Conservation (phyloP, 2,113 vertebrate genomes). For the Laticauda laticaudata region DNA sequence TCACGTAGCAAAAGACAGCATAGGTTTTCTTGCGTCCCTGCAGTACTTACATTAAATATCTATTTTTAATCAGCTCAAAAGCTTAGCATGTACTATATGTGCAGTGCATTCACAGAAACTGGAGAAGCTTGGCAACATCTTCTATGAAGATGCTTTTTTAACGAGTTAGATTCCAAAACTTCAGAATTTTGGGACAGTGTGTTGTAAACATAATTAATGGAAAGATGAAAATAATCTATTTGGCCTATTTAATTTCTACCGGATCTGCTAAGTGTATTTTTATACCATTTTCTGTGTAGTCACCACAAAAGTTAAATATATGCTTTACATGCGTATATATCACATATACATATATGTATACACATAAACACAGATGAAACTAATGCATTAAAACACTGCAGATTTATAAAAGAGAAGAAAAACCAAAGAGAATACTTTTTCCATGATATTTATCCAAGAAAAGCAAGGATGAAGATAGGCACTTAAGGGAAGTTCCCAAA, state of each 20-base stretch:
- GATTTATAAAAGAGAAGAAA: not conserved
- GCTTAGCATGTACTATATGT: not conserved
- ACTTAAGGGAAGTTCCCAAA: not conserved
- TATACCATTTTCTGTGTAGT: not conserved
- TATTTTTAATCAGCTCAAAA: not conserved
- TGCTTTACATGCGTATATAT: not conserved
- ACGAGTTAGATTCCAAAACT: not conserved
- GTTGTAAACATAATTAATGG: not conserved
- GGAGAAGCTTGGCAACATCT: not conserved
- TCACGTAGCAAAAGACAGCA: not conserved
- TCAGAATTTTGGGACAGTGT: not conserved
- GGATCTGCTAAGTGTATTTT: not conserved
- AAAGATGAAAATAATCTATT: not conserved
- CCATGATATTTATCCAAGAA: not conserved
- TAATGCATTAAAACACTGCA: not conserved
- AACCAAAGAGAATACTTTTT: not conserved
- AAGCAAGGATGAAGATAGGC: not conserved
- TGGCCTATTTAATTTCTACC: not conserved
- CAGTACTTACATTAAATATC: not conserved
- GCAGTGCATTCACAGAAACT: not conserved
- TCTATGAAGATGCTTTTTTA: not conserved
- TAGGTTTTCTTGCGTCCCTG: not conserved
- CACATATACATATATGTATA: not conserved
- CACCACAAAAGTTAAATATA: not conserved
- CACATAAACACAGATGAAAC: not conserved